Evolutionary conservation across 1,140 invertebrate species (phyloP), one percentile per base, ranked within the genome.

Genomic region (Temnothorax longispinosus): DNA sequence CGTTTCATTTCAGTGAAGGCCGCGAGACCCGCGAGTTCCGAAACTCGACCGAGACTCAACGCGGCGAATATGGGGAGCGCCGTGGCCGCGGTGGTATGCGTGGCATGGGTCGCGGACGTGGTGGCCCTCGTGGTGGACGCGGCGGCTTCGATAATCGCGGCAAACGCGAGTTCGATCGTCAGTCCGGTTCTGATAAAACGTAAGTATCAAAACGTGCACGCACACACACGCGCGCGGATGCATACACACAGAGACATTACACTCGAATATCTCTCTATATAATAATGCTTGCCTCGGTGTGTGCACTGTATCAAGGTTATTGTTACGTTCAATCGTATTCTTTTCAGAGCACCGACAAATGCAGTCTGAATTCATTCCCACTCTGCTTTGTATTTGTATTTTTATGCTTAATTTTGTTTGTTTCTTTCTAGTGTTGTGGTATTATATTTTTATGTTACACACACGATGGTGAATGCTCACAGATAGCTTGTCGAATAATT

Each of bases 171-270:
- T 99, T 98, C 95, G 99, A 99, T 95, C 97, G 99, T 87, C 98
- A 99, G 95, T 99, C 98, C 93, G 98, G 98, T 89, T 98, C 98
- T 77, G 98, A 99, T 93, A 98, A 98, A 96, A 99, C 98, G 97
- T 98, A 96, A 95, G 96, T 95, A 91, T 92, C 35, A 35, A 69
- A 65, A 35, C 44, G 75, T 38, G 47, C 52, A 71, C 11, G 38
- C 41, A 65, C 7, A 65, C 7, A 64, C 18, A 56, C 15, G 18
- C 8, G n/a, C 58, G 74, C 41, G 56, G 8, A 78, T 6, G 18
- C 3, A 6, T 10, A 60, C 5, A 56, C 10, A 8, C 8, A 64
- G 13, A 27, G 56, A 65, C 3, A 15, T 44, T 64, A 32, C 18
- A 50, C 3, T 56, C 11, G 11, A 21, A 64, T 77, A 62, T 77